phyloP scores from a whole-genome alignment of 2,888 invertebrate genomes.

The Saturnia pavonia region DNA sequence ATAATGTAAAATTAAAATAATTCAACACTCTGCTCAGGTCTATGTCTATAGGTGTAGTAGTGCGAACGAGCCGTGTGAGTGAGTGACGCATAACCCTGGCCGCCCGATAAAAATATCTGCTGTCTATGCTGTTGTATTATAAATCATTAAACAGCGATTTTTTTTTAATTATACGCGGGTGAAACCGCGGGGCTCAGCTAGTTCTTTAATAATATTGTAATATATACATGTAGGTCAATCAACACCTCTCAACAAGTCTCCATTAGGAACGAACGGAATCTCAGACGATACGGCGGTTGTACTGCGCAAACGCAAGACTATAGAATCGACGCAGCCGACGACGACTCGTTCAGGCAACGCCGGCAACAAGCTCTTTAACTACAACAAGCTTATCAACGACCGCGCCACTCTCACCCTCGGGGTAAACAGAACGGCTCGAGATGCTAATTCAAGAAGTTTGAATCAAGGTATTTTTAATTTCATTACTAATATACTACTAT shows the following conservation, averaged over 20 bases:
- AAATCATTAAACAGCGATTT: too few relatives aligned
- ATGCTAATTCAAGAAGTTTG: constrained; percentile 61
- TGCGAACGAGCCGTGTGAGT: too few relatives aligned
- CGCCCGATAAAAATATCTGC: too few relatives aligned
- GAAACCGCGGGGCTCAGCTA: too few relatives aligned
- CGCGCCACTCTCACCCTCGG: constrained; percentile 42
- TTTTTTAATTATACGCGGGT: too few relatives aligned
- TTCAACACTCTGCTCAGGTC: too few relatives aligned
- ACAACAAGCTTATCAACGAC: constrained; percentile 92
- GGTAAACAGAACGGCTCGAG: constrained; percentile 47
- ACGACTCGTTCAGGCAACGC: constrained; percentile 63
- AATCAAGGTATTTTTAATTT: constrained; percentile 52
- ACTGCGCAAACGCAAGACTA: constrained; percentile 68
- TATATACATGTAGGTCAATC: not conserved
- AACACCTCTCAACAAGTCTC: constrained; percentile 7
- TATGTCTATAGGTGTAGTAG: too few relatives aligned
- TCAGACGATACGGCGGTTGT: constrained; percentile 55
- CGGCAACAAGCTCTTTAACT: constrained; percentile 88
- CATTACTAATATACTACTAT: not conserved
- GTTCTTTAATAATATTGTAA: not conserved
- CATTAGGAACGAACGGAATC: constrained; percentile 44
- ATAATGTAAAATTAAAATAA: too few relatives aligned
- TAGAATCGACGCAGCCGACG: constrained; percentile 69
- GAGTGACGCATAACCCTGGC: too few relatives aligned
- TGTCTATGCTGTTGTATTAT: too few relatives aligned